Percentiles rank a stretch among this genome's conserved stretches.
These are phyloP conservation scores for Allolobophora icterica DNA, from an alignment of 2,888 invertebrate species.

Conservation along the genomic window DNA sequence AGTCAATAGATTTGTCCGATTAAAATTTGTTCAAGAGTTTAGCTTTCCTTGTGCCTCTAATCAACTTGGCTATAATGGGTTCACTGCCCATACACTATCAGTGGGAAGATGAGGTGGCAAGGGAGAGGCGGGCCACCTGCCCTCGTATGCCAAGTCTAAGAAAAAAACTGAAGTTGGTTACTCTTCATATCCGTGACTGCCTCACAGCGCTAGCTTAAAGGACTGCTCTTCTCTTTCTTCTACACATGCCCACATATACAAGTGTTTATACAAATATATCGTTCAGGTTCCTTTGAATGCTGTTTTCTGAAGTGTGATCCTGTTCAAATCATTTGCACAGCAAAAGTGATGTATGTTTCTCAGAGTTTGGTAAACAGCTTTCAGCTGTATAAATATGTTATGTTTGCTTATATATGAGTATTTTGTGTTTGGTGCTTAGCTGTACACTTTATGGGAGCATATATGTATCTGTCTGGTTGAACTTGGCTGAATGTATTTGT, in stretches of 20 bases:
- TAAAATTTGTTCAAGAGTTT: too few species aligned
- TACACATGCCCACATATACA: not conserved
- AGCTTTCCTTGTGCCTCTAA: too few species aligned
- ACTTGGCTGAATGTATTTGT: slow-evolving; percentile 29
- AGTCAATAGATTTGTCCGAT: too few species aligned
- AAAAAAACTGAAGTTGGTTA: too few species aligned
- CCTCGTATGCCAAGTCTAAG: too few species aligned
- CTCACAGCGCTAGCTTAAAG: too few species aligned
- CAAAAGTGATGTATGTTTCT: not conserved
- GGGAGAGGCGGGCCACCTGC: too few species aligned
- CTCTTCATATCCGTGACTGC: too few species aligned
- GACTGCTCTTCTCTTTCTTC: not conserved
- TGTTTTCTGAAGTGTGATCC: not conserved
- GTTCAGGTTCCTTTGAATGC: not conserved
- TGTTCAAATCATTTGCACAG: slow-evolving; percentile 6
- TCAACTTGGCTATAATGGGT: too few species aligned
- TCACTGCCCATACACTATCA: too few species aligned
- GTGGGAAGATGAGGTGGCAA: too few species aligned
- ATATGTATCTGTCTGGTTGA: not conserved
- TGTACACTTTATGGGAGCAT: not conserved
- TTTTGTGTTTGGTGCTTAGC: not conserved
- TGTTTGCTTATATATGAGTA: not conserved
- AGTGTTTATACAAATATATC: not conserved
- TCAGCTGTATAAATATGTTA: not conserved
- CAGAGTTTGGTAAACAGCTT: not conserved